Percentiles rank a stretch among this genome's conserved stretches.
Evolutionary conservation across 2,797 vertebrate genomes (phyloP).

Genomic region (Oryzias dopingdopingensis): DNA sequence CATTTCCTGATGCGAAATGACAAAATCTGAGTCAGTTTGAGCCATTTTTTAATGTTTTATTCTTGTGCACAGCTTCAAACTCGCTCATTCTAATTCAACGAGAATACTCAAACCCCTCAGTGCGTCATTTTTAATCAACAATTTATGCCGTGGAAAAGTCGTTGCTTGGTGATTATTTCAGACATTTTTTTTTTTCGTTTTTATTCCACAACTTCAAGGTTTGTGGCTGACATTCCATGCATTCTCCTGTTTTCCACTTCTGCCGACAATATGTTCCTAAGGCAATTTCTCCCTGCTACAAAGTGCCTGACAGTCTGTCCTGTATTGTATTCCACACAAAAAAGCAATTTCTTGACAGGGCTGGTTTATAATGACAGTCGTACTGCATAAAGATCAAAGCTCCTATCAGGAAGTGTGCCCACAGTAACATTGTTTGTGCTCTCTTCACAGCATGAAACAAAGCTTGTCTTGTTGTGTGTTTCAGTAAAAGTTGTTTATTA

Average conservation of each 20-base stretch:
- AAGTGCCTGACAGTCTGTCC: slow-evolving; percentile 59
- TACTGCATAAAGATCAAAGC: slow-evolving; percentile 55
- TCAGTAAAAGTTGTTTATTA: slow-evolving; percentile 27
- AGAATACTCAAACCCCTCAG: slow-evolving; percentile 46
- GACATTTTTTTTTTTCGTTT: slow-evolving; percentile 44
- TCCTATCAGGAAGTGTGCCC: slow-evolving; percentile 41
- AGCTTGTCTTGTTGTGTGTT: slow-evolving; percentile 30
- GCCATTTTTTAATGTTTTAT: slow-evolving; percentile 6
- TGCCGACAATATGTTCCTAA: slow-evolving; percentile 56
- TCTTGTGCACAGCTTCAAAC: slow-evolving; percentile 3
- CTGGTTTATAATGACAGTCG: slow-evolving; percentile 53
- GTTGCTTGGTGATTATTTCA: slow-evolving; percentile 51
- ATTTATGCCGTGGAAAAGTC: slow-evolving; percentile 48
- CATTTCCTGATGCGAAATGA: too few species aligned
- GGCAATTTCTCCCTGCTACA: slow-evolving; percentile 51
- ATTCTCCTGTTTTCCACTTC: slow-evolving; percentile 31
- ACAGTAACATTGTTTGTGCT: slow-evolving; percentile 38
- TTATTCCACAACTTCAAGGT: slow-evolving; percentile 38
- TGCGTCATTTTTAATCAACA: slow-evolving; percentile 67
- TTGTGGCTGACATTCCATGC: slow-evolving; percentile 21
- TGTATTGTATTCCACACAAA: slow-evolving; percentile 48
- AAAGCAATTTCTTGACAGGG: slow-evolving; percentile 54
- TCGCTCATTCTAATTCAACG: slow-evolving; percentile 16
- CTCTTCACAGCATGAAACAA: slow-evolving; percentile 17
- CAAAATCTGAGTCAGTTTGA: too few species aligned